phyloP scores from a whole-genome alignment of 2,888 invertebrate genomes.

The Dicyrtoma fusca region DNA sequence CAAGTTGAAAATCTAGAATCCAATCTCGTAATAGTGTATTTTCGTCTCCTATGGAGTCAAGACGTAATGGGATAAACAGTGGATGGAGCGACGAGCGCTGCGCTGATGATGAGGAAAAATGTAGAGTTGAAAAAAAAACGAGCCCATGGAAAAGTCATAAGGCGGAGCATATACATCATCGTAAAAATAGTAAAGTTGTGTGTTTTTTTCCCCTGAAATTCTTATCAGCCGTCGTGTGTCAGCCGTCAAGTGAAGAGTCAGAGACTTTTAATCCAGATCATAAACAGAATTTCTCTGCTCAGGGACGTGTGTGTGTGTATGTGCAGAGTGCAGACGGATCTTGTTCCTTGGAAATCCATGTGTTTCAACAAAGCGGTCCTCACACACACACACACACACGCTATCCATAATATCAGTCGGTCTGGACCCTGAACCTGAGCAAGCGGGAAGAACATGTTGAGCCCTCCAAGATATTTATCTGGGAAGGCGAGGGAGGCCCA shows the following conservation, averaged over 20 bases:
- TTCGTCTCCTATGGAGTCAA: too few species aligned
- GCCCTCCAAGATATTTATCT: slow-evolving; percentile 19
- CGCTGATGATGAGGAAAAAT: background rate
- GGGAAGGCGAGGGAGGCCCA: background rate
- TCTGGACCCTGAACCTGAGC: background rate
- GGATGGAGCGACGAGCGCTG: background rate
- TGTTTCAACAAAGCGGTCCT: background rate
- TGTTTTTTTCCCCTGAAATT: background rate
- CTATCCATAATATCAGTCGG: background rate
- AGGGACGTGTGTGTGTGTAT: slow-evolving; percentile 13
- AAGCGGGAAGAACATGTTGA: slow-evolving; percentile 13
- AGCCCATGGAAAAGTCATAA: slow-evolving; percentile 24
- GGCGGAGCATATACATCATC: slow-evolving; percentile 11
- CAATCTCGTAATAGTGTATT: too few species aligned
- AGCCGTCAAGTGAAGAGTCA: slow-evolving; percentile 32
- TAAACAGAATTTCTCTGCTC: slow-evolving; percentile 32
- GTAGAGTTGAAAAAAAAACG: background rate
- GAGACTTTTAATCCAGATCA: slow-evolving; percentile 28
- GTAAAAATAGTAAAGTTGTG: slow-evolving; percentile 19
- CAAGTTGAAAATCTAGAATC: too few species aligned
- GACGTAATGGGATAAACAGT: background rate
- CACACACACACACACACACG: too few species aligned
- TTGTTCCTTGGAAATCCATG: background rate
- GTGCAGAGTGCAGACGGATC: too few species aligned
- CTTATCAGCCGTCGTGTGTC: slow-evolving; percentile 14